Base-by-base conservation (phyloP, 2,797 vertebrate genomes). In the Serranus cabrilla region DNA sequence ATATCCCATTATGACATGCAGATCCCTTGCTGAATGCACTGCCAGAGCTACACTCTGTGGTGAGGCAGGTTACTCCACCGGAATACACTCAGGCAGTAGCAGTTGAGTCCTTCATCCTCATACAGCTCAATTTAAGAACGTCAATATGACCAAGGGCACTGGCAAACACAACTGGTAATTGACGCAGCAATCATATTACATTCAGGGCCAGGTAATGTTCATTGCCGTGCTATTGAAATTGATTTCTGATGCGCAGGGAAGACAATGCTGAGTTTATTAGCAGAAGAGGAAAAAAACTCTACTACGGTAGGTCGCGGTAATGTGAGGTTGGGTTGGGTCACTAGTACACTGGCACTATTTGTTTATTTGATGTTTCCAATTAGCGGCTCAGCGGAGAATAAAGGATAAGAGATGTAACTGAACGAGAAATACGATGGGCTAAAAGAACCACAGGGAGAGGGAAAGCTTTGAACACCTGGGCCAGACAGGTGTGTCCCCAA, bases 1-100 rank as follows among this genome's bases (percentile, higher is more conserved):
- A 95, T 93, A 92, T 90, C 91, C 91, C 87, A 94, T 95, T 93
- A 94, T 93, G 87, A 87, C 87, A 84, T 82, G 87, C 80, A 87
- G 89, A 92, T 93, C 91, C 91, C 93, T 90, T 34, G 89, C 86
- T 90, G 87, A 90, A 91, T 77, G 79, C 73, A 62, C 85, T 88
- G 82, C 80, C 74, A 75, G 84, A 71, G 85, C 82, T 73, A 54
- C 78, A 81, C 78, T 90, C 65, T 51, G 67, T 40, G 55, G 65
- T 5, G 27, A 85, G 78, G 62, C 23, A 7, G 46, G 70, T 58
- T 76, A 80, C 83, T 79, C 78, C 68, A 50, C 70, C 67, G 37
- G 78, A 88, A 89, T 82, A 87, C 84, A 83, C 63, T 85, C 75
- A 80, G 65, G 65, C 55, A 50, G 56, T 31, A 51, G 61, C 71